Conservation (phyloP, 2,888 invertebrate genomes). For the Serrognathus titanus region DNA sequence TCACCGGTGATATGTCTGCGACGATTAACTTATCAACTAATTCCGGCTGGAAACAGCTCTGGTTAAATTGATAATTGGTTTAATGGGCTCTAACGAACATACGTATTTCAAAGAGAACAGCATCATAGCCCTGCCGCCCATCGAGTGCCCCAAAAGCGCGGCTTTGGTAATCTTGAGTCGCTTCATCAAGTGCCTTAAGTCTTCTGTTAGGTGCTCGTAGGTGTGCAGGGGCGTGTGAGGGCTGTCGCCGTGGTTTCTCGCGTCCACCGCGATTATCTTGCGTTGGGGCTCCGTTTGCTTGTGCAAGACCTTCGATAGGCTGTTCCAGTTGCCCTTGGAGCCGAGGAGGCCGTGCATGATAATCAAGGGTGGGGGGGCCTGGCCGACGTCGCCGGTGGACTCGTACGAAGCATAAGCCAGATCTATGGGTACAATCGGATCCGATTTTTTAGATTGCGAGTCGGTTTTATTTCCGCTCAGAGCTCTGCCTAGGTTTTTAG, state of each 20-base stretch:
- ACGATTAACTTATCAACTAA: slow-evolving; percentile 65
- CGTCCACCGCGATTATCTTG: slow-evolving; percentile 78
- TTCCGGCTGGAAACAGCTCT: slow-evolving; percentile 53
- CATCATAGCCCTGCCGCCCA: slow-evolving; percentile 95
- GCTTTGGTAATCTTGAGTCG: slow-evolving; percentile 62
- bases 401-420: slow-evolving; percentile 69
- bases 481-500: not conserved
- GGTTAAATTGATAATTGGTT: not conserved
- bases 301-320: slow-evolving; percentile 67
- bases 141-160: slow-evolving; percentile 83
- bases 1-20: slow-evolving; percentile 69
- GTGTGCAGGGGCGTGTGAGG: slow-evolving; percentile 71
- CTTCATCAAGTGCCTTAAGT: slow-evolving; percentile 65
- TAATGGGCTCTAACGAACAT: slow-evolving; percentile 27
- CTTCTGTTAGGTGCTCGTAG: slow-evolving; percentile 71
- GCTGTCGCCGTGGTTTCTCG: slow-evolving; percentile 94
- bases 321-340: slow-evolving; percentile 83
- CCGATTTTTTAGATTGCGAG: not conserved
- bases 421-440: slow-evolving; percentile 52
- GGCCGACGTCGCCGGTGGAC: slow-evolving; percentile 43
- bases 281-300: slow-evolving; percentile 62
- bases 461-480: no score
- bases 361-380: slow-evolving; percentile 60
- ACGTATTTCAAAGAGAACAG: slow-evolving; percentile 72
- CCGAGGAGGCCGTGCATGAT: slow-evolving; percentile 87